Conservation (phyloP, 2,888 invertebrate species). For the Himalopsyche kuldschensis region DNA sequence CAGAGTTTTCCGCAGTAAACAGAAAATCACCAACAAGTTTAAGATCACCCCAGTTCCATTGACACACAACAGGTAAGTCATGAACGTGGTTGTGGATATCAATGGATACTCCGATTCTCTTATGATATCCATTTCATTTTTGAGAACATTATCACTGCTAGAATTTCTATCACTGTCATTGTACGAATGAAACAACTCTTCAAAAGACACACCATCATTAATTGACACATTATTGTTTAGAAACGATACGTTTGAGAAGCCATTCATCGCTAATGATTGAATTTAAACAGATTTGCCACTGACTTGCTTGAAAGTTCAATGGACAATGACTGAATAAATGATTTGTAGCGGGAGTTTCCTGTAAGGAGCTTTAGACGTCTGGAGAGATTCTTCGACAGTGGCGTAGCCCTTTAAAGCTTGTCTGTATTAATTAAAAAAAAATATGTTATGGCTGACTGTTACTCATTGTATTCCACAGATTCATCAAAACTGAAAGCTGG, state of each 20-base stretch:
- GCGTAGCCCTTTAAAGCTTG: neutral
- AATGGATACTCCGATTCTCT: neutral
- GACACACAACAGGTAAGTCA: conserved; percentile 49
- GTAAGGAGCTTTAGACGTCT: neutral
- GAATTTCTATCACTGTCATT: conserved; percentile 6
- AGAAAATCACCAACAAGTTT: conserved; percentile 42
- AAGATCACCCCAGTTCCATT: conserved; percentile 54
- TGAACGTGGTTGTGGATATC: conserved; percentile 50
- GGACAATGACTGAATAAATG: neutral
- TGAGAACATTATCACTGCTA: neutral
- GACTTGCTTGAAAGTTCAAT: neutral
- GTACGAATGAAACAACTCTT: neutral
- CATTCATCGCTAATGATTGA: neutral
- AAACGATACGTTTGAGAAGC: neutral
- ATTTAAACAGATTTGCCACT: neutral
- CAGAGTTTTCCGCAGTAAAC: conserved; percentile 11
- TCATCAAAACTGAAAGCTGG: too few relatives aligned
- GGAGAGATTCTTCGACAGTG: neutral
- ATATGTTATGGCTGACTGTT: too few relatives aligned
- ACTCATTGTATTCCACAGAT: too few relatives aligned
- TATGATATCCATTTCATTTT: neutral
- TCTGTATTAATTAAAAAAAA: too few relatives aligned
- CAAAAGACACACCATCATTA: neutral
- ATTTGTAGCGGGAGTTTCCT: conserved; percentile 1
- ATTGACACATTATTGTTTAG: neutral